Percentiles rank a stretch among this genome's conserved stretches.
These are phyloP conservation scores for Peromyscus aztecus DNA, from an alignment of 2,797 vertebrate genomes.

Conservation along the genomic window DNA sequence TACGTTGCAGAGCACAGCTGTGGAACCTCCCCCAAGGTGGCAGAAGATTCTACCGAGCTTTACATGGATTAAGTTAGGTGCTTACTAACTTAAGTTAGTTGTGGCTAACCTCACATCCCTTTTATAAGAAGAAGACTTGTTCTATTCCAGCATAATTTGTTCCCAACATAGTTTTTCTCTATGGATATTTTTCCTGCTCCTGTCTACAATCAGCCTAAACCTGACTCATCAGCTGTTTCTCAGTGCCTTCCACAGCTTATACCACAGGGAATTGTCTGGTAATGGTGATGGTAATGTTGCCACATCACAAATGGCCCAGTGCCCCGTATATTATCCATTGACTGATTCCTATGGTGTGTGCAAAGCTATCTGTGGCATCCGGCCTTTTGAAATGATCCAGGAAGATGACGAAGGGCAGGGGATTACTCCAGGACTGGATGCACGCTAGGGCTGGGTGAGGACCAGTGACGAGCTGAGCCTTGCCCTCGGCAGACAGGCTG, in stretches of 20 bases:
- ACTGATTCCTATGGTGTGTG: neutral
- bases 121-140: neutral
- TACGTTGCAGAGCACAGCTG: neutral
- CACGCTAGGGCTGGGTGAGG: neutral
- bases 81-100: no score
- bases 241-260: neutral
- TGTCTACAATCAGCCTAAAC: neutral
- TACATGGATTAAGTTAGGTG: fast-evolving
- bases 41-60: neutral
- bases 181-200: neutral
- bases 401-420: neutral
- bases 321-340: neutral
- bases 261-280: neutral
- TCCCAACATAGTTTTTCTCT: neutral
- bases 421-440: neutral
- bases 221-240: neutral
- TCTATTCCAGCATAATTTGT: neutral
- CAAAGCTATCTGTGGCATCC: neutral
- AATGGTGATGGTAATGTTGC: neutral
- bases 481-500: neutral
- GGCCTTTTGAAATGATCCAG: neutral
- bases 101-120: neutral
- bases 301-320: neutral
- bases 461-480: neutral
- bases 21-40: fast-evolving